These are phyloP conservation scores for Pegoplata infirma DNA, from an alignment of 2,888 invertebrate genomes.

Conservation along the genomic window DNA sequence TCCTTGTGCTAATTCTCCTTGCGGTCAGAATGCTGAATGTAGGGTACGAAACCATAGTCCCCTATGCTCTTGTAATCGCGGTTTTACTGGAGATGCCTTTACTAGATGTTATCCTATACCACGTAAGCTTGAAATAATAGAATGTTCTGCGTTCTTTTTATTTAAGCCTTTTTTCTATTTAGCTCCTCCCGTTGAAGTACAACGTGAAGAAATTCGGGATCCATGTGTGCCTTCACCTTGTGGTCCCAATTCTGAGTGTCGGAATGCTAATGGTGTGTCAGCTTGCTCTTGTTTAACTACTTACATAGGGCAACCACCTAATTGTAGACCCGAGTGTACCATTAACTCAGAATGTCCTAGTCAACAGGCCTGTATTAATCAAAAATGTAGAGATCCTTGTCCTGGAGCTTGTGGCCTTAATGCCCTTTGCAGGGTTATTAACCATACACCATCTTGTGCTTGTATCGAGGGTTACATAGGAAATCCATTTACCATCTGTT, in stretches of 20 bases:
- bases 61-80: constrained; percentile 84
- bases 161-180: constrained; percentile 5
- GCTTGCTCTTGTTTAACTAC: constrained; percentile 83
- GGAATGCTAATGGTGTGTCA: constrained; percentile 81
- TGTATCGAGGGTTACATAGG: constrained; percentile 82
- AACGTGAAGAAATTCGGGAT: constrained; percentile 77
- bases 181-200: constrained; percentile 70
- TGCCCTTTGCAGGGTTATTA: constrained; percentile 83
- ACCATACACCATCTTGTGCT: constrained; percentile 84
- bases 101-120: constrained; percentile 80
- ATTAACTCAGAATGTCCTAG: constrained; percentile 86
- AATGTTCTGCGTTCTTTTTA: not conserved
- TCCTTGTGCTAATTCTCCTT: constrained; percentile 84
- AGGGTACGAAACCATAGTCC: constrained; percentile 88
- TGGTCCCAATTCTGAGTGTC: constrained; percentile 83
- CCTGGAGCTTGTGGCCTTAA: constrained; percentile 85
- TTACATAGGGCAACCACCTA: constrained; percentile 85
- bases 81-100: constrained; percentile 88
- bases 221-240: constrained; percentile 86
- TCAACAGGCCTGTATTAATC: constrained; percentile 85
- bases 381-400: constrained; percentile 86
- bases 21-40: constrained; percentile 85
- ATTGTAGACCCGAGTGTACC: constrained; percentile 86
- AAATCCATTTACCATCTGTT: constrained; percentile 80
- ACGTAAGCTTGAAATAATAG: constrained; percentile 70